These are phyloP conservation scores for Catajapyx aquilonaris DNA, from an alignment of 1,140 invertebrate genomes.

Conservation along the genomic window DNA sequence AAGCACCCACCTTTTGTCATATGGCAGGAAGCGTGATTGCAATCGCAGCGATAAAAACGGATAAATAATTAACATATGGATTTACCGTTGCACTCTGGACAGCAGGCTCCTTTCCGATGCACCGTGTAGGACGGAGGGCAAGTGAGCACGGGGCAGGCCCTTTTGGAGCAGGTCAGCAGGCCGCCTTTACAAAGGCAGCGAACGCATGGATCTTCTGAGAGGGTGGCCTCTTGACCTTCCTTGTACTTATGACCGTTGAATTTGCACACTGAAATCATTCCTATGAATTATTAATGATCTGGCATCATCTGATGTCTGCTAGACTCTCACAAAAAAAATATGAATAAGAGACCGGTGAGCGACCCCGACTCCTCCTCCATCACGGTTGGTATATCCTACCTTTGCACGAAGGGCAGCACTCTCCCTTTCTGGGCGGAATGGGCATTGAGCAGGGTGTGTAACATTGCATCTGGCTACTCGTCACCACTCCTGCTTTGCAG, in stretches of 20 bases:
- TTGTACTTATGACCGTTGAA: slow-evolving; percentile 41
- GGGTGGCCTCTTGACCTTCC: slow-evolving; percentile 50
- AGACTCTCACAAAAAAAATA: too few species aligned
- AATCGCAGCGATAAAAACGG: background rate
- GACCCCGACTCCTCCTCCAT: too few species aligned
- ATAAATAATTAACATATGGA: background rate
- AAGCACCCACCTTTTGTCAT: background rate
- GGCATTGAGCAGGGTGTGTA: slow-evolving; percentile 55
- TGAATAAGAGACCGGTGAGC: too few species aligned
- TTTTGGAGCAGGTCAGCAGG: slow-evolving; percentile 53
- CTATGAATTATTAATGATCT: too few species aligned
- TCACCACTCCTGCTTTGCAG: slow-evolving; percentile 65
- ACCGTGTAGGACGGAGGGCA: slow-evolving; percentile 43
- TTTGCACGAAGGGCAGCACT: slow-evolving; percentile 65
- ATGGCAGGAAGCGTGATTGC: background rate
- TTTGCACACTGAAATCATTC: too few species aligned
- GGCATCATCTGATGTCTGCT: background rate
- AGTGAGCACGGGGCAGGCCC: slow-evolving; percentile 61
- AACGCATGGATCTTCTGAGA: slow-evolving; percentile 65
- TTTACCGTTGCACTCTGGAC: slow-evolving; percentile 52
- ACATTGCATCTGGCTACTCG: slow-evolving; percentile 51
- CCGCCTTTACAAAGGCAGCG: slow-evolving; percentile 59
- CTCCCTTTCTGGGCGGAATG: slow-evolving; percentile 38
- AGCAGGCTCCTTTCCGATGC: slow-evolving; percentile 51
- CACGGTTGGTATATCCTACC: too few species aligned